Evolutionary conservation across 2,888 invertebrate genomes (phyloP), one percentile per base, ranked within the genome.

Genomic region (Diarsia rubi): DNA sequence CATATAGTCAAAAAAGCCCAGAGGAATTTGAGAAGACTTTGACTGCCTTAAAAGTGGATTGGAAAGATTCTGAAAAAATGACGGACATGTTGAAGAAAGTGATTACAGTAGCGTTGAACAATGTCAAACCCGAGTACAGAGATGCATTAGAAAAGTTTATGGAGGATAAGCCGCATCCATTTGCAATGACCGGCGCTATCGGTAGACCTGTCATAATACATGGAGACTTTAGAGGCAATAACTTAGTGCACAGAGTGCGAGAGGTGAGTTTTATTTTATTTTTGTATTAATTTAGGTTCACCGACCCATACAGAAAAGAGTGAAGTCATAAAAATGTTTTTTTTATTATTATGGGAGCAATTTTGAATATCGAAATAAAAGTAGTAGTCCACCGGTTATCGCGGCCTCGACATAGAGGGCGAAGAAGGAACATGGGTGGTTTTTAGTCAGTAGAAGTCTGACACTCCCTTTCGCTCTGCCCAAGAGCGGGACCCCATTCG

Each of bases 161-260:
- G 44, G 19, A 31, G 3, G 31, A 45, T 2, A 19, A 9, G 12
- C 5, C 8, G 3, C 31, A 44, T 44, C 68, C 54, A 31, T 54
- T 31, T 19, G 1, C 4, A 3, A 44, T 44, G 44, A 24, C 49
- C 16, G 16, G 6, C 1, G 3, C 60, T 16, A 11, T 31, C 44
- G 60, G 71, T 5, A 24, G 24, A 9, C 31, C 49, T 27, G 64
- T 19, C 16, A 47, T 75, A 31, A 19, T 60, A 11, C 75, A 80
- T 19, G 79, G 64, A 42, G 79, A 80, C 73, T 94, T 83, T 70
- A 88, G 91, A 47, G 81, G 90, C 24, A 92, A 91, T 60, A 94
- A 94, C 71, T 71, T 93, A 63, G 69, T 88, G 83, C 83, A 88
- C 59, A 83, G 72, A 60, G 59, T 52, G 21, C 63, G 75, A 62